These are phyloP conservation scores for Aplochiton taeniatus DNA, from an alignment of 2,797 vertebrate species.

Conservation along the genomic window DNA sequence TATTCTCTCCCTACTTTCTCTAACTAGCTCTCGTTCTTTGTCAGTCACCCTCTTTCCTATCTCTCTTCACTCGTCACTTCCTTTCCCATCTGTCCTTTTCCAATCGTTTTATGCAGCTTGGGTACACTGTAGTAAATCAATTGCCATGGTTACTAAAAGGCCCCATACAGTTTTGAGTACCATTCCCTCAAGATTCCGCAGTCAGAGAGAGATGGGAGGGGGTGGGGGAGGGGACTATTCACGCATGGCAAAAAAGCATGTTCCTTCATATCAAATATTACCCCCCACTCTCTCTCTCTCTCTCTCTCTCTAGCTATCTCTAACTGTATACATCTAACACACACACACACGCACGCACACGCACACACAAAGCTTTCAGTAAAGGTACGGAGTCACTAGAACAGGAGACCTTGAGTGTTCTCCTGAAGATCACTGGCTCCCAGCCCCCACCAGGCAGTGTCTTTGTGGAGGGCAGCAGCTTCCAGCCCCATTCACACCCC, in stretches of 20 bases:
- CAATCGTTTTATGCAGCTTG: slow-evolving; percentile 19
- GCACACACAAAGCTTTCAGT: neutral
- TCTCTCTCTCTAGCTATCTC: neutral
- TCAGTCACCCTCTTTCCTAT: slow-evolving; percentile 8
- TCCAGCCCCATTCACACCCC: slow-evolving; percentile 56
- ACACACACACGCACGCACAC: neutral
- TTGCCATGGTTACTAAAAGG: slow-evolving; percentile 37
- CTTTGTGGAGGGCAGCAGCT: neutral
- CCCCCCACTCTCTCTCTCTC: neutral
- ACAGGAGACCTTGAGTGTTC: neutral
- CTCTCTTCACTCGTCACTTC: slow-evolving; percentile 28
- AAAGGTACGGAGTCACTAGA: neutral
- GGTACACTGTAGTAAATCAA: slow-evolving; percentile 36
- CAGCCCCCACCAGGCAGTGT: neutral
- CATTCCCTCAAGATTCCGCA: slow-evolving; percentile 35
- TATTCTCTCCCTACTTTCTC: slow-evolving; percentile 20
- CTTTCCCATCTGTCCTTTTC: slow-evolving; percentile 19
- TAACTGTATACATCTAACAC: neutral
- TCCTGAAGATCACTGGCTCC: slow-evolving; percentile 17
- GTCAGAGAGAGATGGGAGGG: slow-evolving; percentile 7
- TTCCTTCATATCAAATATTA: neutral
- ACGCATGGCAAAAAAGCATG: neutral
- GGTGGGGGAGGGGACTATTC: neutral
- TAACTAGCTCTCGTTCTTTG: slow-evolving; percentile 28
- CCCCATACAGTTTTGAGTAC: slow-evolving; percentile 15